These are phyloP conservation scores for Habropoda laboriosa DNA, from an alignment of 1,140 invertebrate species.

Conservation along the genomic window DNA sequence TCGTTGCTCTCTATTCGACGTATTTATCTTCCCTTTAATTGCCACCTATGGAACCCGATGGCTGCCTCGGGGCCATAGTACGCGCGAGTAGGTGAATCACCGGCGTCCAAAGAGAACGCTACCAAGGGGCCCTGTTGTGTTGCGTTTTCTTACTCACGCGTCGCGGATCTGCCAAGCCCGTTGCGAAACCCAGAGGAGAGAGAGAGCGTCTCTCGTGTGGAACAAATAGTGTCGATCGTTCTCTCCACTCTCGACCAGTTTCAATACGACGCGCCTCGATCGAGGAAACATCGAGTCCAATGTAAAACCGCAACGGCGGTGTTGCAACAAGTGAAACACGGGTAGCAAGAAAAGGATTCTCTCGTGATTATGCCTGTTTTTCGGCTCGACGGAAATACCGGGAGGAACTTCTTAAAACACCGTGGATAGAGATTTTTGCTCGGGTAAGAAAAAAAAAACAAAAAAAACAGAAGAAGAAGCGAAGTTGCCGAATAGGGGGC, in stretches of 20 bases:
- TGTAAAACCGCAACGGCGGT: neutral
- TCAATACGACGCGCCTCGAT: neutral
- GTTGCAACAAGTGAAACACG: neutral
- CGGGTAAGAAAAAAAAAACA: no score
- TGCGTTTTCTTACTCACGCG: neutral
- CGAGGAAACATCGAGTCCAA: neutral
- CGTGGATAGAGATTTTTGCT: neutral
- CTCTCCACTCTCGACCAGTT: slow-evolving; percentile 3
- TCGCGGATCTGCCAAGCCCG: slow-evolving; percentile 12
- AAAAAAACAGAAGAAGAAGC: no score
- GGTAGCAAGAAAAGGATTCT: neutral
- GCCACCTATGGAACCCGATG: neutral
- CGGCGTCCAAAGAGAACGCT: neutral
- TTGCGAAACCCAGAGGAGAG: no score
- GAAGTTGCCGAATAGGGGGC: no score
- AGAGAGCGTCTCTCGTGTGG: neutral
- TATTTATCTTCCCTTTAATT: slow-evolving; percentile 55
- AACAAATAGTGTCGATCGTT: slow-evolving; percentile 7
- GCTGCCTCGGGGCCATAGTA: slow-evolving; percentile 10
- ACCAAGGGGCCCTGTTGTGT: no score
- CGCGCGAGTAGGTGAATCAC: slow-evolving; percentile 21
- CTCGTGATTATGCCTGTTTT: neutral
- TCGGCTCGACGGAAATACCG: neutral
- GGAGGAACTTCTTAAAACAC: neutral
- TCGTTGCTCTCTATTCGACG: slow-evolving; percentile 12